These are phyloP conservation scores for Thripadectes ignobilis DNA, from an alignment of 2,797 vertebrate genomes.

Conservation along the genomic window DNA sequence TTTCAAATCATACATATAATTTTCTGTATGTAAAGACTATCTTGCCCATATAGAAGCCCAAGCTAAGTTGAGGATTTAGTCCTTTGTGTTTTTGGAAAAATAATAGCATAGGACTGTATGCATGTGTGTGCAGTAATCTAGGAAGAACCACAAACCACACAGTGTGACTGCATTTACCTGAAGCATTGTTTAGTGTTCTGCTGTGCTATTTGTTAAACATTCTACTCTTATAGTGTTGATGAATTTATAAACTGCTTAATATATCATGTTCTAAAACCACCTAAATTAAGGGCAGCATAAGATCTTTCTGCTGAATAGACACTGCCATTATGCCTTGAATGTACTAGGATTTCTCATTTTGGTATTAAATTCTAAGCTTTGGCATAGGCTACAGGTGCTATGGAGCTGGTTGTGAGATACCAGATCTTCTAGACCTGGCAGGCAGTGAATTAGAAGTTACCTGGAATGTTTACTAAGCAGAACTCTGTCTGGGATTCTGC, in stretches of 20 bases:
- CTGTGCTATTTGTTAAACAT: neutral
- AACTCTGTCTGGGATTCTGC: neutral
- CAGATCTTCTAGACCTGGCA: neutral
- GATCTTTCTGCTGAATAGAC: neutral
- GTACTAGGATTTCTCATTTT: neutral
- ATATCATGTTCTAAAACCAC: neutral
- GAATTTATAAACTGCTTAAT: neutral
- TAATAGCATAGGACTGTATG: neutral
- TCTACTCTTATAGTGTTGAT: neutral
- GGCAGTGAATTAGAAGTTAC: neutral
- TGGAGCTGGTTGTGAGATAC: neutral
- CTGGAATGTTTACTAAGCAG: neutral
- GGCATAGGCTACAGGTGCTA: neutral
- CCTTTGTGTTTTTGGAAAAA: neutral
- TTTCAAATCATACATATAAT: neutral
- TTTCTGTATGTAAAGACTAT: neutral
- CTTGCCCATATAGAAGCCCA: neutral
- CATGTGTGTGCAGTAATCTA: neutral
- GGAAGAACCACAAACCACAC: neutral
- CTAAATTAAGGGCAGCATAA: neutral
- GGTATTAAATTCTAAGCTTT: neutral
- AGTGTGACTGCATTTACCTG: neutral
- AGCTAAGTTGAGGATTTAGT: neutral
- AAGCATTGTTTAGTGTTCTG: neutral
- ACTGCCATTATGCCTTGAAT: neutral